phyloP scores from a whole-genome alignment of 53 echinoderm and acorn worm genomes.

The Echinarachnius parma region DNA sequence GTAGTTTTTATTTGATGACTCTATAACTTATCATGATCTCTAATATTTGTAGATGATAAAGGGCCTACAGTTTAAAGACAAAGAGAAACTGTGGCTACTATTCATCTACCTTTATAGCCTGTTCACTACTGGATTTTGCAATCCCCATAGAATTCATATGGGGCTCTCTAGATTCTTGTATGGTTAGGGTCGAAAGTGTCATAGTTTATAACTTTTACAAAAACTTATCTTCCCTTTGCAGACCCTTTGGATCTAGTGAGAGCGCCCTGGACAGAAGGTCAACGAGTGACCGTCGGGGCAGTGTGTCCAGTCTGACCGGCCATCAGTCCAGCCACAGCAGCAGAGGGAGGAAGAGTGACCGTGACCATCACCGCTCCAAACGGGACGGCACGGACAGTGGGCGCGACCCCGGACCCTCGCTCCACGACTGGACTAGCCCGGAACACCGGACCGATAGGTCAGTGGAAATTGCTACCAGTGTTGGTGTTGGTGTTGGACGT shows the following conservation, averaged over 20 bases:
- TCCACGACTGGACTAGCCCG: constrained; percentile 45
- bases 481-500: constrained; percentile 3
- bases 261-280: constrained; percentile 24
- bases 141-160: no score
- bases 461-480: constrained; percentile 40
- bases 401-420: constrained; percentile 9
- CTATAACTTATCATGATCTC: no score
- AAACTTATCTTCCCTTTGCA: no score
- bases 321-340: constrained; percentile 18
- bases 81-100: no score
- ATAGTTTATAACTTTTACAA: no score
- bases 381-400: constrained; percentile 5
- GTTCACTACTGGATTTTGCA: no score
- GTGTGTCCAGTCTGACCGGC: constrained; percentile 37
- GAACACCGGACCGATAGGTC: constrained; percentile 44
- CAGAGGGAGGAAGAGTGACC: constrained; percentile 18
- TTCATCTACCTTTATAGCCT: no score
- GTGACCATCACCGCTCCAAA: constrained; percentile 38
- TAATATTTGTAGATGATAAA: no score
- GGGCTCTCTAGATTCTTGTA: no score
- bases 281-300: constrained; percentile 31
- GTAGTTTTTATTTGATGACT: no score
- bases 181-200: not conserved
- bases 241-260: constrained; percentile 42
- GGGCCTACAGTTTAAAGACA: no score